Evolutionary conservation across 1,140 invertebrate species (phyloP).

Genomic region (Trichomalopsis sarcophagae): DNA sequence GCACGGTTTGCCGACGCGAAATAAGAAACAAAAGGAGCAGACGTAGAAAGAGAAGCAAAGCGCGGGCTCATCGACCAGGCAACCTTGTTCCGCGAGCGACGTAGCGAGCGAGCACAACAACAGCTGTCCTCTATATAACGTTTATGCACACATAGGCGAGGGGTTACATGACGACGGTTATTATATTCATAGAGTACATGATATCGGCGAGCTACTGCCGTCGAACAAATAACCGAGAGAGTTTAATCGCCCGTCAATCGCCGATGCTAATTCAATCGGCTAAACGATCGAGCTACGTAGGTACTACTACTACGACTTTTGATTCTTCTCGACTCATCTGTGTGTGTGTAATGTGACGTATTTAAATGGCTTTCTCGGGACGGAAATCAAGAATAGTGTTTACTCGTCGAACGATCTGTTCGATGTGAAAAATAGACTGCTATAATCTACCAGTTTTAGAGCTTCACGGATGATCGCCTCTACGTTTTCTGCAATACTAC

Average conservation of each 20-base stretch:
- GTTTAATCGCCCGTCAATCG: conserved; percentile 25
- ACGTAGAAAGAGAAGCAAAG: neutral
- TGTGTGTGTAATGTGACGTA: no score
- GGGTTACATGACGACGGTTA: neutral
- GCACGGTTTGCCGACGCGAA: neutral
- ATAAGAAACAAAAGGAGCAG: no score
- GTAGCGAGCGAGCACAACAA: neutral
- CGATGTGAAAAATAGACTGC: no score
- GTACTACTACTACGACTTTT: neutral
- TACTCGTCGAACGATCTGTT: no score
- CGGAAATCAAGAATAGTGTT: no score
- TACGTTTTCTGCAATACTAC: no score
- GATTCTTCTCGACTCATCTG: no score
- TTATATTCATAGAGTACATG: neutral
- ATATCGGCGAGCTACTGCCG: neutral
- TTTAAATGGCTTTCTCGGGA: no score
- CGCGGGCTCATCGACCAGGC: conserved; percentile 28
- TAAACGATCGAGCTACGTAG: neutral
- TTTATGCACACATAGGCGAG: neutral
- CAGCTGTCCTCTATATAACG: neutral
- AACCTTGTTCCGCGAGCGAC: neutral
- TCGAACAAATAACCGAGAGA: neutral
- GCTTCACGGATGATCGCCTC: no score
- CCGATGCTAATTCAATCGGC: conserved; percentile 2
- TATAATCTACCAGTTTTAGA: no score